Percentiles rank a stretch among this genome's conserved stretches.
phyloP scores from a whole-genome alignment of 2,113 vertebrate species.

The Brachypodius melanocephalos region DNA sequence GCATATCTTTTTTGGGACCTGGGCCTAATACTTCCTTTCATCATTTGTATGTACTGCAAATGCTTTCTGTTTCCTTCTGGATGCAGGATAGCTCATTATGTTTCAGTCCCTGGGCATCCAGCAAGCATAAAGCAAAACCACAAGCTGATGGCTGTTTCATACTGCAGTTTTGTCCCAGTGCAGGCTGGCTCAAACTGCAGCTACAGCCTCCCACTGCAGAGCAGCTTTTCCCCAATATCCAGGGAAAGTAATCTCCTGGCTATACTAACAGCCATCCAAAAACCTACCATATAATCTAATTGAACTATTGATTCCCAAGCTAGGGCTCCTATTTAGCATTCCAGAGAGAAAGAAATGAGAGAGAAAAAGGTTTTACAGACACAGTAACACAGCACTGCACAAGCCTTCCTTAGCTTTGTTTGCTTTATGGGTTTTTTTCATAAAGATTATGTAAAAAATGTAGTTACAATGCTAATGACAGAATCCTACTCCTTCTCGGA shows the following conservation, averaged over 20 bases:
- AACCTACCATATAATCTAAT: conserved; percentile 72
- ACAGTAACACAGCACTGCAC: neutral
- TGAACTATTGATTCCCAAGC: conserved; percentile 76
- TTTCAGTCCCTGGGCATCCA: conserved; percentile 40
- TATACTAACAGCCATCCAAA: conserved; percentile 65
- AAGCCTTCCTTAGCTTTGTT: conserved; percentile 43
- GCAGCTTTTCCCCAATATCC: conserved; percentile 13
- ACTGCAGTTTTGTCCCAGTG: neutral
- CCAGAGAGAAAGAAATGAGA: conserved; percentile 53
- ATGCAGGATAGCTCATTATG: conserved; percentile 9
- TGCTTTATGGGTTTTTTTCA: conserved; percentile 54
- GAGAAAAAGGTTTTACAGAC: conserved; percentile 25
- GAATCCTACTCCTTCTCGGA: conserved; percentile 37
- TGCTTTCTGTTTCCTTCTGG: conserved; percentile 34
- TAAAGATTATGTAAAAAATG: conserved; percentile 42
- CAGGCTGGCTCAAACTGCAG: neutral
- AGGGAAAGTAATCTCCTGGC: conserved; percentile 69
- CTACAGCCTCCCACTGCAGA: neutral
- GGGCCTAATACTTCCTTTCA: conserved; percentile 37
- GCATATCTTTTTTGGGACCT: conserved; percentile 15
- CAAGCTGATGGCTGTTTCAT: neutral
- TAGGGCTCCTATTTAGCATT: conserved; percentile 73
- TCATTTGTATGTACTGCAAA: conserved; percentile 18
- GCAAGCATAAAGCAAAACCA: conserved; percentile 33
- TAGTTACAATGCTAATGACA: conserved; percentile 36